Evolutionary conservation across 2,888 invertebrate genomes (phyloP).

Genomic region (Sericinus montela): DNA sequence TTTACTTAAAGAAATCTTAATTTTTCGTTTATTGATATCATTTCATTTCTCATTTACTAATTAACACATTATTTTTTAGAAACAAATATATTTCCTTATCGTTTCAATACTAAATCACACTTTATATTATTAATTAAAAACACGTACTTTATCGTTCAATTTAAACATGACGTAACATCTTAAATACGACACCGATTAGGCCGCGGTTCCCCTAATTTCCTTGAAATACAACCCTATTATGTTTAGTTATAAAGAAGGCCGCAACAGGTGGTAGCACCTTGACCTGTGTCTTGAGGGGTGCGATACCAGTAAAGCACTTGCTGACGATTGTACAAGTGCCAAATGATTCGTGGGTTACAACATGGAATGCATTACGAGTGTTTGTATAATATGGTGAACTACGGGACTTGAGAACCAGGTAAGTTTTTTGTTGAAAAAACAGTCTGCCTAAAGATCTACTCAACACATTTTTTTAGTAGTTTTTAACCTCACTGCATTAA

Average conservation of each 20-base stretch:
- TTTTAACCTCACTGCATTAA: too few species aligned
- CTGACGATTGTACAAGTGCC: constrained; percentile 15
- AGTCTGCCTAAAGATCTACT: too few species aligned
- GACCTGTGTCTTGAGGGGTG: constrained; percentile 70
- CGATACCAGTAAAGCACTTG: constrained; percentile 32
- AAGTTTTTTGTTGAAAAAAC: too few species aligned
- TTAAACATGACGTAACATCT: background rate
- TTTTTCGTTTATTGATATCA: too few species aligned
- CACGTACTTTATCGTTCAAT: background rate
- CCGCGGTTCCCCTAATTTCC: constrained; percentile 47
- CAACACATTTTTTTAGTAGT: too few species aligned
- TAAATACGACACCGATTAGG: constrained; percentile 14
- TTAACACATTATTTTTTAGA: too few species aligned
- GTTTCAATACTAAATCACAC: background rate
- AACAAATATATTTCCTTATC: background rate
- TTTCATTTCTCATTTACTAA: too few species aligned
- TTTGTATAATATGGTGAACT: background rate
- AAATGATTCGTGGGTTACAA: constrained; percentile 19
- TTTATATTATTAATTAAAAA: background rate
- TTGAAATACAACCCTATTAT: constrained; percentile 26
- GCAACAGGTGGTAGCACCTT: constrained; percentile 67
- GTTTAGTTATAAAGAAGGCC: constrained; percentile 28
- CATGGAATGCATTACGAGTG: background rate
- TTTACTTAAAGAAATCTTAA: too few species aligned
- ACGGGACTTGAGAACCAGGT: too few species aligned